Conservation (phyloP, 2,797 vertebrate genomes). For the Catostomus latipinnis region DNA sequence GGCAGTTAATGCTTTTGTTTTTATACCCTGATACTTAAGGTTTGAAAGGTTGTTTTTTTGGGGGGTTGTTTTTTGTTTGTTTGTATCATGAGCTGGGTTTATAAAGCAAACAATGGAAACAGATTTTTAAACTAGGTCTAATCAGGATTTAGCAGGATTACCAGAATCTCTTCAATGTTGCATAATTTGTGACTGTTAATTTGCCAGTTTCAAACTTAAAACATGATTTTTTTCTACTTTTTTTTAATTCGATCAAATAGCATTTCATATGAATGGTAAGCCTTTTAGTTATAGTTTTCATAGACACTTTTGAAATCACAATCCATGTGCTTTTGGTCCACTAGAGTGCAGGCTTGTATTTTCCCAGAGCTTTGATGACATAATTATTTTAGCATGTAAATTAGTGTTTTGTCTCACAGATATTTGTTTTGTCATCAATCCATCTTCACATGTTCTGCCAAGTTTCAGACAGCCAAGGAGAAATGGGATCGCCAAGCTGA, state of each 20-base stretch:
- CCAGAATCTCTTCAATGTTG: background rate
- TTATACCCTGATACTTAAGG: background rate
- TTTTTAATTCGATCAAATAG: background rate
- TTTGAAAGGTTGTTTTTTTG: background rate
- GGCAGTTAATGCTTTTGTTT: background rate
- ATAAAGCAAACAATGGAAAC: background rate
- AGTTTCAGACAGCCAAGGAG: conserved; percentile 70
- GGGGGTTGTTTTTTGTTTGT: background rate
- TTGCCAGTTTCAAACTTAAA: background rate
- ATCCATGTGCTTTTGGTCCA: conserved; percentile 14
- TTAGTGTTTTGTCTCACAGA: background rate
- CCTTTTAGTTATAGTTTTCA: too few relatives aligned
- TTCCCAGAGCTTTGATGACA: background rate
- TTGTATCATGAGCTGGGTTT: background rate
- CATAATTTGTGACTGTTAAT: background rate
- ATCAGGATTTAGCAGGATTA: conserved; percentile 5
- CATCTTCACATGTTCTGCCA: conserved; percentile 20
- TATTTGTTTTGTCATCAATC: background rate
- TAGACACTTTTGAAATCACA: too few relatives aligned
- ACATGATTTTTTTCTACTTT: background rate
- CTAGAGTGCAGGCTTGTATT: conserved; percentile 11
- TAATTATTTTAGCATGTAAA: background rate
- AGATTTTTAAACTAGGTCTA: background rate
- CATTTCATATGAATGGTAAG: too few relatives aligned
- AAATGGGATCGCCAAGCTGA: conserved; percentile 83